These are phyloP conservation scores for Naja naja DNA, from an alignment of 2,113 vertebrate genomes.

Conservation along the genomic window DNA sequence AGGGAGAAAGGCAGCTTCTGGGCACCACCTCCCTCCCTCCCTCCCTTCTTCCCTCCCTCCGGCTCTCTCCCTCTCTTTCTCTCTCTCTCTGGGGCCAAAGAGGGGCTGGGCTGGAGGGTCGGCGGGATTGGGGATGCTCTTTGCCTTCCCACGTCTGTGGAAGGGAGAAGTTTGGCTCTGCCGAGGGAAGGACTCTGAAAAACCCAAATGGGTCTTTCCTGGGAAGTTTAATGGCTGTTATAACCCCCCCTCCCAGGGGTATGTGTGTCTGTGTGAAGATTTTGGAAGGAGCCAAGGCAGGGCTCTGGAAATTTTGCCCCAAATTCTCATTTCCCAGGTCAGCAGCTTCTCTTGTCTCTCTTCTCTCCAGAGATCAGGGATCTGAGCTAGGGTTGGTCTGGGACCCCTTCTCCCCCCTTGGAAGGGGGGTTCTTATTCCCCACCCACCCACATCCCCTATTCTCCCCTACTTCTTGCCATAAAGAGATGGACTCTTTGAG, in stretches of 20 bases:
- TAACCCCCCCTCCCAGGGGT: background rate
- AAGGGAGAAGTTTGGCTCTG: background rate
- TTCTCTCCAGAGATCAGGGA: slow-evolving; percentile 15
- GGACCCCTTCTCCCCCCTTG: slow-evolving; percentile 25
- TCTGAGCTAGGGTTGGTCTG: slow-evolving; percentile 6
- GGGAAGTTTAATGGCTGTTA: background rate
- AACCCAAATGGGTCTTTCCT: background rate
- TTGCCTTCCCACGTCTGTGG: background rate
- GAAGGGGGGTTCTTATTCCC: slow-evolving; percentile 15
- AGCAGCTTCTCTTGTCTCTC: background rate
- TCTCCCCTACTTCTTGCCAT: slow-evolving; percentile 41
- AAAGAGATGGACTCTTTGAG: slow-evolving; percentile 25
- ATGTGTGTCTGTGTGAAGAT: background rate
- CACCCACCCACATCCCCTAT: background rate
- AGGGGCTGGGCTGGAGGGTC: background rate
- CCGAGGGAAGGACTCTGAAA: background rate
- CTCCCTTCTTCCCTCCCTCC: too few species aligned
- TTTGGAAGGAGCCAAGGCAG: background rate
- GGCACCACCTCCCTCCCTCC: background rate
- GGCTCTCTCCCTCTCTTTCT: too few species aligned
- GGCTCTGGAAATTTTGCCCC: background rate
- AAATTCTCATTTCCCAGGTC: background rate
- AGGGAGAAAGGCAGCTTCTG: background rate
- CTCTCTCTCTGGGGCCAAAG: background rate
- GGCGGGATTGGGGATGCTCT: background rate